Percentiles rank a stretch among this genome's conserved stretches.
Conservation (phyloP, 2,113 vertebrate species). For the Meriones unguiculatus region DNA sequence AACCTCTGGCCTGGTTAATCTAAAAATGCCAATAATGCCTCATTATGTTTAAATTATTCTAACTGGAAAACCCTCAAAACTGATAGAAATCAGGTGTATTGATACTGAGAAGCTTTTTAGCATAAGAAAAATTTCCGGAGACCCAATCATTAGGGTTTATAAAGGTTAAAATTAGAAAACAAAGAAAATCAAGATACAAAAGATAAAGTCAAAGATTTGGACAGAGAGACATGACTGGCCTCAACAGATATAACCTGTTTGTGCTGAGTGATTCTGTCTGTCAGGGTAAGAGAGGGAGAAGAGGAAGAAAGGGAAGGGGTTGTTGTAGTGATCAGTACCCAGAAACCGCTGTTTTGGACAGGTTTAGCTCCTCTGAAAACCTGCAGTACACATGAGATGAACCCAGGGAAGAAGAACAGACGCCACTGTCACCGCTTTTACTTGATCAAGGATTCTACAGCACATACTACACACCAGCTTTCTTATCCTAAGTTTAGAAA, state of each 20-base stretch:
- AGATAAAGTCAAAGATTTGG: not conserved
- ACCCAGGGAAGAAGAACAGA: not conserved
- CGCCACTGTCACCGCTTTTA: not conserved
- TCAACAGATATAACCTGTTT: conserved; percentile 3
- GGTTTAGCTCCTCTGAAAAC: conserved; percentile 13
- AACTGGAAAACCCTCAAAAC: not conserved
- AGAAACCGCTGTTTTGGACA: not conserved
- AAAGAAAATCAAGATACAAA: not conserved
- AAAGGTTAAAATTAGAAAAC: conserved; percentile 37
- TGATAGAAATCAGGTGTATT: not conserved
- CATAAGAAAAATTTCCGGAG: conserved; percentile 17
- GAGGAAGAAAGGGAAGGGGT: not conserved
- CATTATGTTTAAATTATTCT: conserved; percentile 7
- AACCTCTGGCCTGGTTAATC: not conserved
- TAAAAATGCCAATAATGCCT: not conserved
- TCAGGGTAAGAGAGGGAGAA: conserved; percentile 40
- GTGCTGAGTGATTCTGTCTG: not conserved
- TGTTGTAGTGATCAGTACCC: conserved; percentile 4
- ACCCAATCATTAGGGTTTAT: not conserved
- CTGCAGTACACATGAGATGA: not conserved
- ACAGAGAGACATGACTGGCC: not conserved
- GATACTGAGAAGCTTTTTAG: not conserved
- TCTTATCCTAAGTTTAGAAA: conserved; percentile 20
- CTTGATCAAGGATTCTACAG: not conserved
- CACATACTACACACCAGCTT: not conserved